Conservation (phyloP, 2,888 invertebrate genomes). For the Aphodius sticticus region DNA sequence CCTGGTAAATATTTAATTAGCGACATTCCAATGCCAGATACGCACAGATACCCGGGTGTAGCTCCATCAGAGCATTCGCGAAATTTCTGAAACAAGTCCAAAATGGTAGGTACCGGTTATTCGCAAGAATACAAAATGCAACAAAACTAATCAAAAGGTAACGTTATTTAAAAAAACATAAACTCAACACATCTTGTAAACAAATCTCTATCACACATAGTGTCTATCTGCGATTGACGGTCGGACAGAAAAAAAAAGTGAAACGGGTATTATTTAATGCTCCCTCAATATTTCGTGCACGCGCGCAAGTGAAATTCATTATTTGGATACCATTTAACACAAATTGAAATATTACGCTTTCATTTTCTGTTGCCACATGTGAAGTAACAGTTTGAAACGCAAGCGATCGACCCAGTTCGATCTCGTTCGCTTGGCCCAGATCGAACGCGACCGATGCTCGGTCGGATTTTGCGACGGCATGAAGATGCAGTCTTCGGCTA, state of each 20-base stretch:
- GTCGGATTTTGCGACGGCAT: background rate
- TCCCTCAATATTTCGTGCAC: conserved; percentile 33
- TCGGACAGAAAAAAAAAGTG: conserved; percentile 8
- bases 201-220: background rate
- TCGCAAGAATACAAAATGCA: too few relatives aligned
- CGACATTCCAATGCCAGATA: background rate
- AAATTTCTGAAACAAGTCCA: too few relatives aligned
- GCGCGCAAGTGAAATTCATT: conserved; percentile 39
- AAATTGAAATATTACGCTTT: conserved; percentile 49
- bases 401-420: conserved; percentile 4
- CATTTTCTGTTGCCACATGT: conserved; percentile 47
- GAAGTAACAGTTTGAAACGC: conserved; percentile 4
- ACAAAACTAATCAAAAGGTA: too few relatives aligned
- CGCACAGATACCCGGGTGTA: background rate
- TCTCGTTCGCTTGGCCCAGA: background rate
- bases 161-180: too few relatives aligned
- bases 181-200: too few relatives aligned
- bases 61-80: background rate
- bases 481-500: background rate
- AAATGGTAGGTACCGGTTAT: background rate
- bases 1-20: background rate
- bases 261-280: conserved; percentile 29
- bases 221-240: background rate
- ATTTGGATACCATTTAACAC: conserved; percentile 44
- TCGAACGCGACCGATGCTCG: background rate